Base-by-base conservation (phyloP, 1,140 invertebrate genomes). In the Micrasema minimum region DNA sequence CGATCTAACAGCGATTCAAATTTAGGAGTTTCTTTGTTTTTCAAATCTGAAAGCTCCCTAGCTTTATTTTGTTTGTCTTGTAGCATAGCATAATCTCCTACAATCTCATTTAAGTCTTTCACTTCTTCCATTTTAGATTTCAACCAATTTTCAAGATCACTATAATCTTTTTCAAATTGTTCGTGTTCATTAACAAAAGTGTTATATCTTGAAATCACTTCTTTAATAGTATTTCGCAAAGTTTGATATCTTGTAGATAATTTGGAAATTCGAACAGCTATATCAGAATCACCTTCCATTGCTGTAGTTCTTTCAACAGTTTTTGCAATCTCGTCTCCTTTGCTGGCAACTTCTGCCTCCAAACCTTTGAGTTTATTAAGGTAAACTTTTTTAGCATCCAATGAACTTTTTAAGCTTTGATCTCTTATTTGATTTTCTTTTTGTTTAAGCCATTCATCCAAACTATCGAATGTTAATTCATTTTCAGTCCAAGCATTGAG, bases 1-100 rank as follows among this genome's bases (percentile, higher is more conserved):
- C 91, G 87, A 77, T 96, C 95, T 20, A 96, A 87, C 0, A 97
- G 86, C 66, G 90, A 88, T 78, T 97, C 96, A 79, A 97, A 94
- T 45, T 88, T 87, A n/a, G 89, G 87, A 55, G 90, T 91, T 77
- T 95, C 93, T 75, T 91, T 91, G 14, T 92, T 93, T 72, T 91
- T 89, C 1, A 90, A 88, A 76, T 96, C 94, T 7, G 89, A 88
- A 31, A 98, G 83, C 75, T 94, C 90, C 75, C 93, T 89, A 51
- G 97, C 88, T 77, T 92, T 92, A 53, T 91, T 91, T 77, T 96
- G 92, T 75, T 93, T 88, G 71, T 92, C 92, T 85, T 97, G 94
- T 12, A 97, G 82, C 35, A 93, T 88, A 46, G 89, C 86, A 68
- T 95, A 88, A 79, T 98, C 94, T 5, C 96, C 95, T 26, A 94